These are phyloP conservation scores for Trialeurodes vaporariorum DNA, from an alignment of 1,140 invertebrate species.

Conservation along the genomic window DNA sequence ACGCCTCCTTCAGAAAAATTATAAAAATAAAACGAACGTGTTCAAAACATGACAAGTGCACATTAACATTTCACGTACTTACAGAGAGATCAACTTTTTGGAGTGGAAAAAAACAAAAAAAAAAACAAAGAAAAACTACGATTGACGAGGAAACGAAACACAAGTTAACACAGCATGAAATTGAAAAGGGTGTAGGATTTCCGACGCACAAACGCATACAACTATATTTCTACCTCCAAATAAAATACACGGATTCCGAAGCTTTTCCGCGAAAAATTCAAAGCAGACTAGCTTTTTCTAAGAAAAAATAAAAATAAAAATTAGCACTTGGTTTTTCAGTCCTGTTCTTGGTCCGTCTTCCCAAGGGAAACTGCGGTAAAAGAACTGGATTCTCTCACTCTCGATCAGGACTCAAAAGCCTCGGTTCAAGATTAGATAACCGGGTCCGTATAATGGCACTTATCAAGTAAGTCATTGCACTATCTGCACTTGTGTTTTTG, in stretches of 20 bases:
- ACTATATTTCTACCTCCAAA: background rate
- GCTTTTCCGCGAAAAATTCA: background rate
- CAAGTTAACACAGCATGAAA: no score
- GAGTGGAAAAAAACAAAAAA: no score
- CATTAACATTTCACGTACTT: no score
- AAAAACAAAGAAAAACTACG: no score
- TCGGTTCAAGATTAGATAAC: background rate
- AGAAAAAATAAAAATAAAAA: background rate
- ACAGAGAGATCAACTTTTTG: no score
- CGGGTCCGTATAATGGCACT: background rate
- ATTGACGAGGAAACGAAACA: no score
- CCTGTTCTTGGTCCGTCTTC: no score
- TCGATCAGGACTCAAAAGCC: background rate
- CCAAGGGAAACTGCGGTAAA: background rate
- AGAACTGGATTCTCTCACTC: background rate
- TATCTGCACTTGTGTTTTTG: background rate
- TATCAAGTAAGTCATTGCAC: background rate
- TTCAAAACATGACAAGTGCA: no score
- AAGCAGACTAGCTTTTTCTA: background rate
- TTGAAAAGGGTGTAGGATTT: background rate
- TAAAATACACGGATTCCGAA: background rate
- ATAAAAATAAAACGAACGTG: no score
- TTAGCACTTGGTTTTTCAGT: background rate
- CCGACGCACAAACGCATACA: background rate
- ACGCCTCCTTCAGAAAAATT: no score